Conservation (phyloP, 2,888 invertebrate genomes). For the Caenorhabditis uteleia region DNA sequence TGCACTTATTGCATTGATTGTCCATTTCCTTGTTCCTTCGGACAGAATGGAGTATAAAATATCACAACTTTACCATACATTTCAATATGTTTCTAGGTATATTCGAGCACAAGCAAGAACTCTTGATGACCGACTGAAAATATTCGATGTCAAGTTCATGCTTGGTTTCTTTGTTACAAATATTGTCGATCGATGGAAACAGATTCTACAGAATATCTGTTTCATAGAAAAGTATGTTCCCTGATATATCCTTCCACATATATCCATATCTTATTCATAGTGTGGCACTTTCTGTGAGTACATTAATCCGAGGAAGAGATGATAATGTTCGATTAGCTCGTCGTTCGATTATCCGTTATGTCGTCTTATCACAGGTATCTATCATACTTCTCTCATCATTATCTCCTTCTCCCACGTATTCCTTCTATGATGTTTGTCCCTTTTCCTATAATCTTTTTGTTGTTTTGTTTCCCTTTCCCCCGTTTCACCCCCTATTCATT, state of each 20-base stretch:
- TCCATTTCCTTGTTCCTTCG: slow-evolving; percentile 33
- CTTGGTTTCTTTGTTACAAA: slow-evolving; percentile 59
- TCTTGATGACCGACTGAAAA: slow-evolving; percentile 36
- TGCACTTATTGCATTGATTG: slow-evolving; percentile 43
- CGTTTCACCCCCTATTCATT: background rate
- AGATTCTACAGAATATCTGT: slow-evolving; percentile 40
- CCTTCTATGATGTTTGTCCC: no score
- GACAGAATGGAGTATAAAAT: background rate
- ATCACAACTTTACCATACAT: background rate
- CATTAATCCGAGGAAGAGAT: slow-evolving; percentile 44
- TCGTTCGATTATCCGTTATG: slow-evolving; percentile 46
- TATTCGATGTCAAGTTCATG: slow-evolving; percentile 56
- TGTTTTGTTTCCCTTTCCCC: no score
- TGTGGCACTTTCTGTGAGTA: slow-evolving; percentile 42
- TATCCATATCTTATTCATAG: slow-evolving; percentile 15
- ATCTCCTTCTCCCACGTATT: no score
- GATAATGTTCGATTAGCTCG: slow-evolving; percentile 39
- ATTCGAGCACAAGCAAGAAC: slow-evolving; percentile 34
- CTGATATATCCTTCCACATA: slow-evolving; percentile 5
- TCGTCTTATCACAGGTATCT: slow-evolving; percentile 37
- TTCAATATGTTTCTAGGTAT: slow-evolving; percentile 20
- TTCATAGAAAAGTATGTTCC: slow-evolving; percentile 43
- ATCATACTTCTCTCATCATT: background rate
- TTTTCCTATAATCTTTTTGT: no score
- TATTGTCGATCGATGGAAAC: slow-evolving; percentile 51